A percentile compares a stretch with the other conserved stretches of the same genome.
Conservation (phyloP, 2,888 invertebrate genomes). For the Troilus luridus region DNA sequence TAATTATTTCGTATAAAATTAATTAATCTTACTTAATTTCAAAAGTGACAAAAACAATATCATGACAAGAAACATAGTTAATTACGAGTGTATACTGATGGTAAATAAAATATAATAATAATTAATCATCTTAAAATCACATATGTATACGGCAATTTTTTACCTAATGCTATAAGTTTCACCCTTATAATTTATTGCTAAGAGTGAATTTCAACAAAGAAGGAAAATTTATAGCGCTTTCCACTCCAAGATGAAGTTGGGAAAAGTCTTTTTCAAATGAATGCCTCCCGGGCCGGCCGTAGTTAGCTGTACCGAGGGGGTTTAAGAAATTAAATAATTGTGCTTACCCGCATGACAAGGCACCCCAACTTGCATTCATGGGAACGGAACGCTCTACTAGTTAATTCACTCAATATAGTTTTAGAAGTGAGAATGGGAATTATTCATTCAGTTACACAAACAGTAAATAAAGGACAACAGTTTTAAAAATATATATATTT, state of each 20-base stretch:
- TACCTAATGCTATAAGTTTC: too few relatives aligned
- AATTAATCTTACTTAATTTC: too few relatives aligned
- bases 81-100: too few relatives aligned
- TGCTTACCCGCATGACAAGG: constrained; percentile 44
- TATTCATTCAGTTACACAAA: background rate
- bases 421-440: background rate
- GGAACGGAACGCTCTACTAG: background rate
- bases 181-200: too few relatives aligned
- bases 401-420: constrained; percentile 17
- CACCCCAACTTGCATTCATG: constrained; percentile 32
- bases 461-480: too few relatives aligned
- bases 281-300: background rate
- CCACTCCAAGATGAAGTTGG: background rate
- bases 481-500: too few relatives aligned
- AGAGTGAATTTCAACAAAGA: background rate
- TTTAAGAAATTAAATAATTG: constrained; percentile 32
- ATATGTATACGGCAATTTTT: too few relatives aligned
- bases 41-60: too few relatives aligned
- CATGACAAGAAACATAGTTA: too few relatives aligned
- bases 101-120: too few relatives aligned
- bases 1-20: too few relatives aligned
- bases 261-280: background rate
- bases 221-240: background rate
- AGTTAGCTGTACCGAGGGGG: background rate
- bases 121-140: too few relatives aligned